Conservation (phyloP, 2,113 vertebrate species). For the Neomonachus schauinslandi region DNA sequence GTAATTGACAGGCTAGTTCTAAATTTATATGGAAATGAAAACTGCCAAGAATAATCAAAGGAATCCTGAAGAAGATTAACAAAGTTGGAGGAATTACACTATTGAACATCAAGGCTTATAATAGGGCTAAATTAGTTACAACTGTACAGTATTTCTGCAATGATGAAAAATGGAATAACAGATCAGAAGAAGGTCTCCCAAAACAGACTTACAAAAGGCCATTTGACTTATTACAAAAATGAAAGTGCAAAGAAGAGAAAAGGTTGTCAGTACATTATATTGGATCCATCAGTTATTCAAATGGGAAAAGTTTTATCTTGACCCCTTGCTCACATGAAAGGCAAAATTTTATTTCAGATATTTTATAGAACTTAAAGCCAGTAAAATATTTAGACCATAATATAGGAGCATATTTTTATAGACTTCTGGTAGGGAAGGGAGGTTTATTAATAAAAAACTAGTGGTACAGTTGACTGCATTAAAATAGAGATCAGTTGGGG, state of each 20-base stretch:
- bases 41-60: neutral
- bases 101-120: neutral
- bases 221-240: neutral
- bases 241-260: neutral
- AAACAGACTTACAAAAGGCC: neutral
- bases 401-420: neutral
- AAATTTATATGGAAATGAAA: neutral
- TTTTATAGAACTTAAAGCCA: neutral
- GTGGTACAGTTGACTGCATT: neutral
- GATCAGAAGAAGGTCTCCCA: neutral
- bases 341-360: neutral
- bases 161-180: neutral
- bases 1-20: neutral
- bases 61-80: neutral
- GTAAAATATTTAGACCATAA: neutral
- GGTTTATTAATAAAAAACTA: neutral
- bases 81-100: neutral
- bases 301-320: neutral
- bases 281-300: neutral
- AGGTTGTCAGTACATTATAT: neutral
- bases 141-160: neutral
- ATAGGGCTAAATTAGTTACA: neutral
- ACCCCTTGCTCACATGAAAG: neutral
- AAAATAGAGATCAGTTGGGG: neutral
- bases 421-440: neutral